phyloP scores from a whole-genome alignment of 1,140 invertebrate species.

The Drosophila teissieri region DNA sequence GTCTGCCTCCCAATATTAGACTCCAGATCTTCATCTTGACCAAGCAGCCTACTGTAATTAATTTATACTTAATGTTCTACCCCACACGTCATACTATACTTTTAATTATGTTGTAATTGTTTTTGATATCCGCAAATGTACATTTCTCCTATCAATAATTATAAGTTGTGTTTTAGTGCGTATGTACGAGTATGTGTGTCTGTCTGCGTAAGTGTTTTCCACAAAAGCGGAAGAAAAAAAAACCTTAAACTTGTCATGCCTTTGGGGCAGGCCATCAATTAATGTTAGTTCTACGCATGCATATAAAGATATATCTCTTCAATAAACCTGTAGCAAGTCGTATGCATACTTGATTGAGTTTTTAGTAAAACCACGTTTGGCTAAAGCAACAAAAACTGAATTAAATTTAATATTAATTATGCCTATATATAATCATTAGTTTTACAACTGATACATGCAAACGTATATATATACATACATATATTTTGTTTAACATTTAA shows the following conservation, averaged over 20 bases:
- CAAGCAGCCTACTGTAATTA: constrained; percentile 60
- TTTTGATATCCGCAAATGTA: constrained; percentile 56
- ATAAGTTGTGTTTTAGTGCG: constrained; percentile 47
- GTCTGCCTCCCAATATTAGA: constrained; percentile 35
- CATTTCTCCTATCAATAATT: constrained; percentile 53
- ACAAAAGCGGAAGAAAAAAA: constrained; percentile 20
- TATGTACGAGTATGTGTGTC: constrained; percentile 18
- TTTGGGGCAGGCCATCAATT: constrained; percentile 56
- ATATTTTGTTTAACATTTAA: constrained; percentile 57
- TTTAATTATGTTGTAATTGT: constrained; percentile 23
- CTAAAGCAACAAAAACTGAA: constrained; percentile 40
- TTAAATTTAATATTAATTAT: constrained; percentile 37
- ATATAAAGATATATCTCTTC: constrained; percentile 60
- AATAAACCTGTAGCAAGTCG: constrained; percentile 54
- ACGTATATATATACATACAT: constrained; percentile 28
- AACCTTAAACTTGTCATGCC: constrained; percentile 52
- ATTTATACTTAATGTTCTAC: constrained; percentile 41
- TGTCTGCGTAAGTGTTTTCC: constrained; percentile 21
- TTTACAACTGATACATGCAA: constrained; percentile 34
- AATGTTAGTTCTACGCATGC: constrained; percentile 40
- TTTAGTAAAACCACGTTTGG: constrained; percentile 17
- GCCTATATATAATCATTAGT: constrained; percentile 33
- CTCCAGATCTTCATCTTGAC: constrained; percentile 21
- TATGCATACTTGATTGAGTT: constrained; percentile 57
- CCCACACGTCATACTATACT: constrained; percentile 21